phyloP scores from a whole-genome alignment of 2,888 invertebrate genomes.

The Gandaritis pyraliata region DNA sequence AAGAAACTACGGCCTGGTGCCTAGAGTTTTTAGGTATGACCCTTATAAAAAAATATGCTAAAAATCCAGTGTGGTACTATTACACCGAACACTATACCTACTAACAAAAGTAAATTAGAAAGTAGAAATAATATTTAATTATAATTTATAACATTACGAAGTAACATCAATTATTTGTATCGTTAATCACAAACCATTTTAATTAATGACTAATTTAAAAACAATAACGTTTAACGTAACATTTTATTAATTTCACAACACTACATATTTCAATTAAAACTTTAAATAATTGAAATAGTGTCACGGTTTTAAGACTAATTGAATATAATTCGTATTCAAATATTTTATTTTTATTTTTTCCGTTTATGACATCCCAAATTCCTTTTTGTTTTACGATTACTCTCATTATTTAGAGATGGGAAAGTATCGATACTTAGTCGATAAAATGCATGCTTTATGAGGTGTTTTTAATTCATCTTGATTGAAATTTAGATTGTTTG shows the following conservation, averaged over 20 bases:
- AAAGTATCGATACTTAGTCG: conserved; percentile 35
- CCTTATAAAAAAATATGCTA: too few relatives aligned
- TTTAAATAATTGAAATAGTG: conserved; percentile 5
- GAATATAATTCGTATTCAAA: conserved; percentile 11
- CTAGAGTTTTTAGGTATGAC: too few relatives aligned
- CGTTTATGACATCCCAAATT: conserved; percentile 2
- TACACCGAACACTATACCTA: too few relatives aligned
- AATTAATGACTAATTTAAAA: background rate
- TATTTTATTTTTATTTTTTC: conserved; percentile 22
- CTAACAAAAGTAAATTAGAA: too few relatives aligned
- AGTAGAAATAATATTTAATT: too few relatives aligned
- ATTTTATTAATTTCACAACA: conserved; percentile 1
- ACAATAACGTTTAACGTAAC: background rate
- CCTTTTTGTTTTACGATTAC: conserved; percentile 4
- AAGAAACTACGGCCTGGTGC: too few relatives aligned
- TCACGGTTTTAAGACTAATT: conserved; percentile 11
- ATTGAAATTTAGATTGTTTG: conserved; percentile 53
- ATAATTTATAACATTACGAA: too few relatives aligned
- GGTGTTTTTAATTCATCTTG: conserved; percentile 48
- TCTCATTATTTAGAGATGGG: conserved; percentile 28
- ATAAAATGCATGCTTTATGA: conserved; percentile 43
- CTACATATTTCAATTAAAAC: conserved; percentile 6
- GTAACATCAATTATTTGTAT: too few relatives aligned
- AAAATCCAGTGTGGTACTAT: too few relatives aligned
- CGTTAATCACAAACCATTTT: conserved; percentile 2